Evolutionary conservation across 1,140 invertebrate genomes (phyloP).

Genomic region (Hermetia illucens): DNA sequence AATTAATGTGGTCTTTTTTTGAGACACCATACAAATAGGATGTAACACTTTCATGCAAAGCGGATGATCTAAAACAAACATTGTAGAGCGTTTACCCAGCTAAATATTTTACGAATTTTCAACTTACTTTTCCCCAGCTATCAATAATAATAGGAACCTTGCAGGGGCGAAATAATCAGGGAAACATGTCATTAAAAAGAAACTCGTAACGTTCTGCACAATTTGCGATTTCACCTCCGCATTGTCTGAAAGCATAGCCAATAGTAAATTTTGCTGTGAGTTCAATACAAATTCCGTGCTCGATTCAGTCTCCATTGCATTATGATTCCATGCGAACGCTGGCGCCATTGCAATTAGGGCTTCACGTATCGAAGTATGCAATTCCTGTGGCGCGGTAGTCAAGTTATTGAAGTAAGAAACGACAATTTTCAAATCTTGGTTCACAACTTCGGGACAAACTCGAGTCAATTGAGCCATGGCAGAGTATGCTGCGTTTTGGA

Average conservation of each 20-base stretch:
- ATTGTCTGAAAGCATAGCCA: constrained; percentile 35
- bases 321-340: constrained; percentile 42
- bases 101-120: constrained; percentile 3
- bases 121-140: constrained; percentile 64
- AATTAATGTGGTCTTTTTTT: constrained; percentile 28
- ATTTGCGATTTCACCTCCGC: constrained; percentile 52
- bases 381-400: constrained; percentile 37
- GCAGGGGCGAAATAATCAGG: constrained; percentile 65
- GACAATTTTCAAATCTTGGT: constrained; percentile 34
- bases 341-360: constrained; percentile 52
- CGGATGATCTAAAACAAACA: constrained; percentile 17
- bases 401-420: constrained; percentile 35
- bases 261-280: constrained; percentile 34
- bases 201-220: constrained; percentile 64
- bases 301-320: constrained; percentile 15
- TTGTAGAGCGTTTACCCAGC: not conserved
- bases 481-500: constrained; percentile 25
- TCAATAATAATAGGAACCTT: constrained; percentile 68
- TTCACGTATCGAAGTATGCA: constrained; percentile 51
- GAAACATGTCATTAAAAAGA: constrained; percentile 70
- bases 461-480: constrained; percentile 38
- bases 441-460: constrained; percentile 50
- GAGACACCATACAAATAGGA: constrained; percentile 26
- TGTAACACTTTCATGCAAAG: constrained; percentile 22
- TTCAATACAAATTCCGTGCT: constrained; percentile 30